Conservation (phyloP, 2,113 vertebrate species). For the Rhegmatorhina hoffmannsi region DNA sequence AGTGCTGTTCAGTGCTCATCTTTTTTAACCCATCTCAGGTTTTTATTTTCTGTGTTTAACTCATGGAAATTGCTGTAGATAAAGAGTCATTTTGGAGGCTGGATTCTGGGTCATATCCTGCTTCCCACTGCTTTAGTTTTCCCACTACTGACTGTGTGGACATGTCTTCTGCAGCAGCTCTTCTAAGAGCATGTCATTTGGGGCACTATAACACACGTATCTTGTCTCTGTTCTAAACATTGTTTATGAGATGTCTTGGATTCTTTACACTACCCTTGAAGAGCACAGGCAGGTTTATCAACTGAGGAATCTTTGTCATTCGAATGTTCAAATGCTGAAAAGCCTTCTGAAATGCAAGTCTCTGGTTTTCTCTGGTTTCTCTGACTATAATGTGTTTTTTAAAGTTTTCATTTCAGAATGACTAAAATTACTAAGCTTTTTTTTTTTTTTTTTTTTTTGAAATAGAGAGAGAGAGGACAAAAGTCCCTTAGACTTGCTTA, state of each 20-base stretch:
- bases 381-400: neutral
- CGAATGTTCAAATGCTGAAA: neutral
- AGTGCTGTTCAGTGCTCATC: neutral
- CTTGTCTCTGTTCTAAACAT: neutral
- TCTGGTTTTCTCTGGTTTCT: neutral
- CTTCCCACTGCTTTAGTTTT: neutral
- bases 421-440: neutral
- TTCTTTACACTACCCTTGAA: neutral
- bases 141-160: neutral
- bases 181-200: neutral
- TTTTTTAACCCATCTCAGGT: neutral
- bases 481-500: neutral
- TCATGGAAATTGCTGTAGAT: neutral
- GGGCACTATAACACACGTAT: neutral
- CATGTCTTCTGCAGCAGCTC: neutral
- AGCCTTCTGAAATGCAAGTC: neutral
- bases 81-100: neutral
- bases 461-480: neutral
- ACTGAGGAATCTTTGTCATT: neutral
- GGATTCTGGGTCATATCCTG: neutral
- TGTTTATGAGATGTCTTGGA: neutral
- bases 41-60: conserved; percentile 9
- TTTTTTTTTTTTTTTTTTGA: too few species aligned
- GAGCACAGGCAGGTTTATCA: neutral
- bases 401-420: neutral